Percentiles rank a stretch among this genome's conserved stretches.
phyloP scores from a whole-genome alignment of 2,113 vertebrate species.

The Tenebrosternarchus preto region DNA sequence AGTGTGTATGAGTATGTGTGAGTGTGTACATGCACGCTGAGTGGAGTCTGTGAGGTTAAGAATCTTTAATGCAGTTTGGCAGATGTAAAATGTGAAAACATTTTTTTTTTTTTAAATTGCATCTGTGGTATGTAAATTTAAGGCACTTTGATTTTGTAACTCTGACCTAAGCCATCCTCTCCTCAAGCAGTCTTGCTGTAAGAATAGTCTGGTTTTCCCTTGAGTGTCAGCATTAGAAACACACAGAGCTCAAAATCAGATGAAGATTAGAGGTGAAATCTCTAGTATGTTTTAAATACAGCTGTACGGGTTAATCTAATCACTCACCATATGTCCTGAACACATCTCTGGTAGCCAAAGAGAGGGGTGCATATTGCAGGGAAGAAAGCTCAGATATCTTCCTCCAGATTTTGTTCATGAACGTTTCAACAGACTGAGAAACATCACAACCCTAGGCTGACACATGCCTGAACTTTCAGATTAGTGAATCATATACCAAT shows the following conservation, averaged over 20 bases:
- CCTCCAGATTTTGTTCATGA: not conserved
- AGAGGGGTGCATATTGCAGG: not conserved
- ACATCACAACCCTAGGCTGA: not conserved
- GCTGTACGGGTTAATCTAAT: conserved; percentile 41
- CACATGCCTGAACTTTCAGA: not conserved
- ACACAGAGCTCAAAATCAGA: conserved; percentile 49
- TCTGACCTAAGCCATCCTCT: not conserved
- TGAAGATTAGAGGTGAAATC: conserved; percentile 68
- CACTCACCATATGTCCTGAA: conserved; percentile 31
- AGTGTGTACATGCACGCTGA: not conserved
- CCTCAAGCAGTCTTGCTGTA: not conserved
- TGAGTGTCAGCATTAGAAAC: conserved; percentile 54
- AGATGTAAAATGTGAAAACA: not conserved
- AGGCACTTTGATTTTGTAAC: not conserved
- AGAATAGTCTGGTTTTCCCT: conserved; percentile 22
- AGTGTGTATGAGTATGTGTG: not conserved
- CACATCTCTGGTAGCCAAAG: not conserved
- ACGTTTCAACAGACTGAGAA: conserved; percentile 5
- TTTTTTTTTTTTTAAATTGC: not conserved
- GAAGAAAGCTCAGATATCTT: not conserved
- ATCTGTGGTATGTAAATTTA: not conserved
- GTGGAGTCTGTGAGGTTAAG: not conserved
- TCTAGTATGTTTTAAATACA: conserved; percentile 51
- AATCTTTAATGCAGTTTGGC: not conserved
- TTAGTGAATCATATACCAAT: not conserved